phyloP scores from a whole-genome alignment of 2,113 vertebrate species.

The Lucifuga dentata region DNA sequence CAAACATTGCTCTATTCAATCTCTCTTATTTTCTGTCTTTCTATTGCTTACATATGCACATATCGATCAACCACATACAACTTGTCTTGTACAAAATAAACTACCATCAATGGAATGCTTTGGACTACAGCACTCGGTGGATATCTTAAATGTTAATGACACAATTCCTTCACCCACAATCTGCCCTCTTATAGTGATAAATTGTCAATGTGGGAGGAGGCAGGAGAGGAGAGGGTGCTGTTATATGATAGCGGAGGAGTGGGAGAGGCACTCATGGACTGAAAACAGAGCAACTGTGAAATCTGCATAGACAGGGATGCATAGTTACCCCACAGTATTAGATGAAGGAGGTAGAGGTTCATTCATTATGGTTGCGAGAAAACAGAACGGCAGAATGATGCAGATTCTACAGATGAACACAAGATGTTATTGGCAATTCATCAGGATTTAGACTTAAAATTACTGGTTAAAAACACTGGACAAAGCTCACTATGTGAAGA shows the following conservation, averaged over 20 bases:
- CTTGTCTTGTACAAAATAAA: background rate
- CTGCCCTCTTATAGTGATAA: slow-evolving; percentile 34
- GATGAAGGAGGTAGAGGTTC: slow-evolving; percentile 15
- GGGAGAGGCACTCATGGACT: background rate
- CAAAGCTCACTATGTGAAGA: background rate
- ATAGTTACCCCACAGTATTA: background rate
- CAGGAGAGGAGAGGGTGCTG: background rate
- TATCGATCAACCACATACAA: slow-evolving; percentile 23
- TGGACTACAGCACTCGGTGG: background rate
- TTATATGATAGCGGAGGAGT: slow-evolving; percentile 19
- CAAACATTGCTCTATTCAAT: slow-evolving; percentile 20
- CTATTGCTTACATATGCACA: slow-evolving; percentile 19
- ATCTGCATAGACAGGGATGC: slow-evolving; percentile 22
- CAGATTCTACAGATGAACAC: background rate
- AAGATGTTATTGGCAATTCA: background rate
- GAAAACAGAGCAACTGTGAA: slow-evolving; percentile 20
- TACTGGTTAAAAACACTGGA: background rate
- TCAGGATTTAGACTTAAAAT: background rate
- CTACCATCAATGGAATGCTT: slow-evolving; percentile 1
- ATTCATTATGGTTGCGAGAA: background rate
- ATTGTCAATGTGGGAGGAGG: slow-evolving; percentile 27
- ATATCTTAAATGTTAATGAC: slow-evolving; percentile 31
- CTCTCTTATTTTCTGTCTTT: background rate
- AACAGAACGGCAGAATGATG: background rate
- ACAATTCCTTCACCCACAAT: slow-evolving; percentile 39